These are phyloP conservation scores for Tragelaphus oryx DNA, from an alignment of 2,797 vertebrate genomes.

Conservation along the genomic window DNA sequence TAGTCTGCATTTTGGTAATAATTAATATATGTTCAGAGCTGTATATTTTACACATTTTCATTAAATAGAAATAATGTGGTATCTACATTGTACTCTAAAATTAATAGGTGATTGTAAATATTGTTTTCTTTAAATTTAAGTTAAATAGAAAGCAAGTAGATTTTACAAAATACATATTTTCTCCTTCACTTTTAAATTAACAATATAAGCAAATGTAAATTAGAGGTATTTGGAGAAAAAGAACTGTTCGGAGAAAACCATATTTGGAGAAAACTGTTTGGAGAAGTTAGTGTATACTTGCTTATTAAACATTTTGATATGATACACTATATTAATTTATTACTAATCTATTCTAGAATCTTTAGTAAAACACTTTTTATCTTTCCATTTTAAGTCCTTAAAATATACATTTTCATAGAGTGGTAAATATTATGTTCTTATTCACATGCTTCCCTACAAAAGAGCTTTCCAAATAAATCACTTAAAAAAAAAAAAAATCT, in stretches of 20 bases:
- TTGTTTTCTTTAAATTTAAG: not conserved
- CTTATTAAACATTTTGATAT: not conserved
- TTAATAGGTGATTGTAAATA: not conserved
- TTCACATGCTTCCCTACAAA: not conserved
- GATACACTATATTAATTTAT: not conserved
- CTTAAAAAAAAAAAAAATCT: not conserved
- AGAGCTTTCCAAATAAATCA: not conserved
- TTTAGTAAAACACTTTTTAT: not conserved
- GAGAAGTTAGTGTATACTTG: not conserved
- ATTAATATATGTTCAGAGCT: not conserved
- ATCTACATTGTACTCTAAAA: not conserved
- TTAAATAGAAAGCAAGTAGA: not conserved
- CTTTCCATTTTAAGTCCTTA: not conserved
- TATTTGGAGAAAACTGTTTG: too few species aligned
- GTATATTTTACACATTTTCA: not conserved
- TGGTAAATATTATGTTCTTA: not conserved
- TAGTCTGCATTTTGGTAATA: not conserved
- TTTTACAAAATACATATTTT: not conserved
- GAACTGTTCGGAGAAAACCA: not conserved
- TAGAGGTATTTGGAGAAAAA: not conserved
- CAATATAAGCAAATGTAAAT: not conserved
- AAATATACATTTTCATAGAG: not conserved
- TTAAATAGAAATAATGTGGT: not conserved
- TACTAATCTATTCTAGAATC: not conserved
- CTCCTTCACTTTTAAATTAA: not conserved